phyloP scores from a whole-genome alignment of 1,140 invertebrate species.

The Orchesella cincta region DNA sequence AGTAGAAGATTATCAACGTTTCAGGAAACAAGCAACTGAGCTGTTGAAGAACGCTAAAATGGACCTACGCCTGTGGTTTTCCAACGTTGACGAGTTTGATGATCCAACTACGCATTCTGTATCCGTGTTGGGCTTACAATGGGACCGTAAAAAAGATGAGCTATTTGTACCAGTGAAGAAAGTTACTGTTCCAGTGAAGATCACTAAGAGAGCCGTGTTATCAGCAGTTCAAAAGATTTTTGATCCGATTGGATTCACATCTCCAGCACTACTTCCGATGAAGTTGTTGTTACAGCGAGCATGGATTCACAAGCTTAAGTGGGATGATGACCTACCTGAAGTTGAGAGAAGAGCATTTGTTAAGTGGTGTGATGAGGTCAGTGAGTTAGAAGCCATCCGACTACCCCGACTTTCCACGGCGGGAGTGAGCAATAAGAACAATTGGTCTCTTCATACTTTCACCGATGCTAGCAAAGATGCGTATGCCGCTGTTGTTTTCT shows the following conservation, averaged over 20 bases:
- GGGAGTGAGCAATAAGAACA: neutral
- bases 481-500: conserved; percentile 51
- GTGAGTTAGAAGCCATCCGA: conserved; percentile 42
- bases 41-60: conserved; percentile 33
- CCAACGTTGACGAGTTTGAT: conserved; percentile 1
- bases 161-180: neutral
- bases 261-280: conserved; percentile 8
- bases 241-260: conserved; percentile 39
- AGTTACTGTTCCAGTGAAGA: neutral
- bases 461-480: conserved; percentile 53
- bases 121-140: neutral
- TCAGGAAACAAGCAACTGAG: neutral
- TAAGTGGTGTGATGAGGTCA: conserved; percentile 48
- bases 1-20: neutral
- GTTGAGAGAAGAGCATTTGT: conserved; percentile 44
- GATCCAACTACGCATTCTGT: neutral
- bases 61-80: conserved; percentile 35
- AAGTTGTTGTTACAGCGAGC: conserved; percentile 33
- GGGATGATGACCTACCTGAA: conserved; percentile 43
- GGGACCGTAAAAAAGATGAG: neutral
- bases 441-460: conserved; percentile 51
- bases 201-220: conserved; percentile 41
- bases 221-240: conserved; percentile 33
- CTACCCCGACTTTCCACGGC: conserved; percentile 47
- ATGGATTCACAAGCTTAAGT: conserved; percentile 26